A percentile compares a stretch with the other conserved stretches of the same genome.
Evolutionary conservation across 1,140 invertebrate genomes (phyloP).

Genomic region (Papilio aristodemus): DNA sequence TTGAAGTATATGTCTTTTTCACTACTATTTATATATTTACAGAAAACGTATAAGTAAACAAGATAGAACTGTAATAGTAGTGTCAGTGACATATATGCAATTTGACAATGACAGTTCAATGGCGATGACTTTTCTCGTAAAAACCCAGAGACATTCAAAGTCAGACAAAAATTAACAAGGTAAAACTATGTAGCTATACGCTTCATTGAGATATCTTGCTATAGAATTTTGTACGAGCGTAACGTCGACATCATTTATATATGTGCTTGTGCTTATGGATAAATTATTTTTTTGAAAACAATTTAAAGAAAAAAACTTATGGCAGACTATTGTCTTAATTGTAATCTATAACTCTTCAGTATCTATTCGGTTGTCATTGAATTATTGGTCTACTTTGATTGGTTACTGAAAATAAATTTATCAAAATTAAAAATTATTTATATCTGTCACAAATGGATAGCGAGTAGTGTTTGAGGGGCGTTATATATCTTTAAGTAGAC

Average conservation of each 20-base stretch:
- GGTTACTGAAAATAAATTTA: background rate
- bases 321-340: too few relatives aligned
- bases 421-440: conserved; percentile 29
- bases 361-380: conserved; percentile 9
- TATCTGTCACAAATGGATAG: conserved; percentile 43
- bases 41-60: too few relatives aligned
- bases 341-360: background rate
- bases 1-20: background rate
- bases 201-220: too few relatives aligned
- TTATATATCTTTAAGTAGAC: conserved; percentile 6
- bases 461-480: conserved; percentile 45
- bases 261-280: too few relatives aligned
- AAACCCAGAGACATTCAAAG: background rate
- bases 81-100: background rate
- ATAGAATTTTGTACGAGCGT: too few relatives aligned
- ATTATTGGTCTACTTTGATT: conserved; percentile 10
- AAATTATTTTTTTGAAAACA: too few relatives aligned
- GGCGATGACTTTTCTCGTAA: background rate
- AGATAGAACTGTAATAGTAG: too few relatives aligned
- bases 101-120: conserved; percentile 25
- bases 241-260: too few relatives aligned
- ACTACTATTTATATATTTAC: conserved; percentile 11
- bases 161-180: too few relatives aligned
- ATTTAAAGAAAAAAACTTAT: too few relatives aligned
- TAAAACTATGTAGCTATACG: too few relatives aligned